Evolutionary conservation across 2,888 invertebrate species (phyloP), one percentile per base, ranked within the genome.

Genomic region (Amphipoea oculea): DNA sequence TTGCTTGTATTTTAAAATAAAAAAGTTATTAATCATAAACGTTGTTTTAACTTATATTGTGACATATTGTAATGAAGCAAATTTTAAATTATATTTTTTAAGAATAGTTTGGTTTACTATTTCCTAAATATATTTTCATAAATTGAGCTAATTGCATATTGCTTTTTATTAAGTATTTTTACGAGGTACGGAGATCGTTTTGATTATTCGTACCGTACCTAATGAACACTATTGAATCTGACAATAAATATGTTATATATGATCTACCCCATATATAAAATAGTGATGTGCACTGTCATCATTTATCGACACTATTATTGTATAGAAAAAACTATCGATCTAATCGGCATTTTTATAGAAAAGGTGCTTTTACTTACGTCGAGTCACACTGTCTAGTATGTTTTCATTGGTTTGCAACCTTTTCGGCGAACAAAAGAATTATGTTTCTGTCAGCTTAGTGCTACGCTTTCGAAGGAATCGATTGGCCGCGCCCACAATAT

Each of bases 401-500:
- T 76, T 84, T 78, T 87, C 14, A 63, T 54, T 81, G 14, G 63
- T 71, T 80, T 82, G 42, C 29, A 76, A 73, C 71, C 12, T 76
- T 60, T 29, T 80, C 68, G 82, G 67, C 54, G 77, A 86, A 78
- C 76, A 79, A 76, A 78, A 54, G 17, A 77, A 11, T 66, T 57
- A 60, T 78, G 7, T 76, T 76, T 83, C 54, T 51, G 54, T 48
- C 62, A 76, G 76, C 69, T 73, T 76, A 63, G 42, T 81, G 85
- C 76, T 80, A 36, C n/a, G 78, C 75, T 81, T 79, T 45, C 60
- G 12, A 74, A 81, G 36, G 82, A 57, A 80, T 54, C 81, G 78
- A 86, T 89, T 89, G 89, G 85, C 81, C 89, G 89, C 89, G 90
- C 90, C 90, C 72, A 51, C 79, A 65, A 65, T 72, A 79, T 76